phyloP scores from a whole-genome alignment of 2,797 vertebrate genomes.

The Rhabdophis nuchalis region DNA sequence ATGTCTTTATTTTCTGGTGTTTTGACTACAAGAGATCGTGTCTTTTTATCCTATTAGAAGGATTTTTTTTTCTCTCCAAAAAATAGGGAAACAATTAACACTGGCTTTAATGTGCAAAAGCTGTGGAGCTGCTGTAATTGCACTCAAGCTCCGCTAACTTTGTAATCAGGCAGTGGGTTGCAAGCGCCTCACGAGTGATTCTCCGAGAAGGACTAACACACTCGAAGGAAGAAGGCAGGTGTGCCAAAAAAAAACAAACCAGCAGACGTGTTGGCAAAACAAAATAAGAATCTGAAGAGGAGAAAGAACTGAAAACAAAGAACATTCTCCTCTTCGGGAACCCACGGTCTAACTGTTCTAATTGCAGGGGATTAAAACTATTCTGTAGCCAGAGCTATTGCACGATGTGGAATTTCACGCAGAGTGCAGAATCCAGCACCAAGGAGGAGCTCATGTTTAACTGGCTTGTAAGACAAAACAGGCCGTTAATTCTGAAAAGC shows the following conservation, averaged over 20 bases:
- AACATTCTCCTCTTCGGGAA: conserved; percentile 47
- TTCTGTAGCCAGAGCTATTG: not conserved
- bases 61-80: conserved; percentile 67
- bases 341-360: conserved; percentile 25
- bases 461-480: not conserved
- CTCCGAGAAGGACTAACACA: conserved; percentile 64
- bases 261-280: conserved; percentile 61
- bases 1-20: conserved; percentile 77
- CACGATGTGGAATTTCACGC: not conserved
- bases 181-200: conserved; percentile 79
- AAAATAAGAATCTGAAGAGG: conserved; percentile 60
- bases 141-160: conserved; percentile 82
- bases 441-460: not conserved
- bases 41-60: conserved; percentile 79
- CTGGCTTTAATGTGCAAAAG: conserved; percentile 75
- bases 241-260: conserved; percentile 61
- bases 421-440: not conserved
- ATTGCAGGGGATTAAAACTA: conserved; percentile 41
- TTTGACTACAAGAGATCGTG: conserved; percentile 79
- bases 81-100: conserved; percentile 82
- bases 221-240: conserved; percentile 69
- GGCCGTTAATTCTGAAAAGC: not conserved
- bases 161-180: conserved; percentile 82
- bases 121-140: conserved; percentile 78
- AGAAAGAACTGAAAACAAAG: conserved; percentile 48